A percentile compares a stretch with the other conserved stretches of the same genome.
phyloP scores from a whole-genome alignment of 2,888 invertebrate species.

The Ochropacha duplaris region DNA sequence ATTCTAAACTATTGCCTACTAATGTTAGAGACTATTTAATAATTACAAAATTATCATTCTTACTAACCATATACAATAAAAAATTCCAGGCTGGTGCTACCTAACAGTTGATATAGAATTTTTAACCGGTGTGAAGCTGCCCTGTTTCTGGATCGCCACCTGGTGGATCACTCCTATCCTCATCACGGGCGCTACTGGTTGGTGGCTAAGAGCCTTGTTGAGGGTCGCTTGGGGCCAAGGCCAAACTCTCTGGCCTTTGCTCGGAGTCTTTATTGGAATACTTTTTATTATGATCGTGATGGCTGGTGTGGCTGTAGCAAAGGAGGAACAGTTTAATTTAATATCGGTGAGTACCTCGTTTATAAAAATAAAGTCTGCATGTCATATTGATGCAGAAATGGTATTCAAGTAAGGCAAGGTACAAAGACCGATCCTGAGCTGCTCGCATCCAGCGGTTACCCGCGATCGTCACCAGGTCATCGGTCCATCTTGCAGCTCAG shows the following conservation, averaged over 20 bases:
- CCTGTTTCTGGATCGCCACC: constrained; percentile 61
- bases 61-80: too few relatives aligned
- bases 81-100: constrained; percentile 66
- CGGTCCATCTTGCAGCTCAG: too few relatives aligned
- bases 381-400: too few relatives aligned
- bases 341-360: constrained; percentile 50
- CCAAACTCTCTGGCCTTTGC: constrained; percentile 62
- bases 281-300: constrained; percentile 62
- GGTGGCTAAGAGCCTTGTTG: constrained; percentile 69
- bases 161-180: constrained; percentile 68
- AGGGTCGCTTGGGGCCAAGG: constrained; percentile 48
- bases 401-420: too few relatives aligned
- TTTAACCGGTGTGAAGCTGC: constrained; percentile 63
- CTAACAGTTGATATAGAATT: constrained; percentile 70
- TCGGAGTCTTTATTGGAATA: constrained; percentile 57
- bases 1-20: too few relatives aligned
- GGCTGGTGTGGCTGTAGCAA: constrained; percentile 69
- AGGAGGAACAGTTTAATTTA: constrained; percentile 76
- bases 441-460: too few relatives aligned
- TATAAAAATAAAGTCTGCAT: not conserved
- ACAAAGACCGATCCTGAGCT: too few relatives aligned
- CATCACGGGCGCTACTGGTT: constrained; percentile 62
- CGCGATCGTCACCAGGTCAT: too few relatives aligned
- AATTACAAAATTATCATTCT: too few relatives aligned
- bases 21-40: too few relatives aligned